Evolutionary conservation across 2,888 invertebrate species (phyloP), one percentile per base, ranked within the genome.

Genomic region (Drosophila leonis): DNA sequence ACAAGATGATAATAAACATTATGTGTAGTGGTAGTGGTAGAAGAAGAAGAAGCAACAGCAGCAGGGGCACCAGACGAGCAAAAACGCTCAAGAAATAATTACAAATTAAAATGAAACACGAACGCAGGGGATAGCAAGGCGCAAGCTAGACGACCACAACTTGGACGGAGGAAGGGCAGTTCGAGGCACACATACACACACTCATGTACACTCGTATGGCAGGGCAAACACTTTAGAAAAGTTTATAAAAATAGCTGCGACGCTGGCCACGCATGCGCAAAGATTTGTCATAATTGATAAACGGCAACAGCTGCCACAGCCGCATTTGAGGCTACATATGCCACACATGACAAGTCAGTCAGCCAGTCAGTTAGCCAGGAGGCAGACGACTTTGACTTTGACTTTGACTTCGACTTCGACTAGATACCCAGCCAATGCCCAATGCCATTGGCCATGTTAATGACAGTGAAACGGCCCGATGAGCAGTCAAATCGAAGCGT

Each of bases 281-380:
- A 92, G 92, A 92, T 92, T 91, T 92, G 92, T 92, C 92, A 92
- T 92, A 92, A 92, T 92, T 92, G 92, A 92, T 92, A 92, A 91
- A 88, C 80, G 87, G 78, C 80, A 79, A 74, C 51, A 52, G 48
- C 35, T 59, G 54, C 67, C 62, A 55, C 63, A 41, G 49, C 65
- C 60, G 57, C 78, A 73, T 76, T 67, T 59, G 44, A 46, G 48
- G 65, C 56, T 60, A 69, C 78, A 74, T 78, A 78, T 70, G 77
- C 65, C 72, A 72, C 72, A 79, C 59, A 79, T 75, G 78, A 79
- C 79, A 78, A 78, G 68, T 74, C 66, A 65, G 49, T 75, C 61
- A 57, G 57, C 56, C 51, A 59, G 60, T 59, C 65, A 56, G 71
- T 10, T 46, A 15, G 37, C 6, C 24, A 24, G 24, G n/a, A 54